A percentile compares a stretch with the other conserved stretches of the same genome.
phyloP scores from a whole-genome alignment of 2,113 vertebrate species.

The Dunckerocampus dactyliophorus region DNA sequence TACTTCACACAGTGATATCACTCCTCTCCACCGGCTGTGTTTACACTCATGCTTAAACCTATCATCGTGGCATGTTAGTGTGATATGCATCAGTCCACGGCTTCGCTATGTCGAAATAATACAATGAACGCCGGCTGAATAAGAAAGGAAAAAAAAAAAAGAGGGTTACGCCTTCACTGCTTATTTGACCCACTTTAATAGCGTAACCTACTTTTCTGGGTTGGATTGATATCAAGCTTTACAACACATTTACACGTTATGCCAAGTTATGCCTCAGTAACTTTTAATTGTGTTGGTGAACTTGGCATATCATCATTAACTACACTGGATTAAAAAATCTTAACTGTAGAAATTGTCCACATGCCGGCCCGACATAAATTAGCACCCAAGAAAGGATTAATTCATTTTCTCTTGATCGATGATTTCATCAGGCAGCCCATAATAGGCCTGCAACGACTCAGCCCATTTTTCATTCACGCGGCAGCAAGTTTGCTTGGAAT shows the following conservation, averaged over 20 bases:
- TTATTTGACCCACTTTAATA: conserved; percentile 11
- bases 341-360: not conserved
- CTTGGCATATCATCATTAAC: conserved; percentile 1
- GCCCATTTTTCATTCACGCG: conserved; percentile 1
- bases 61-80: conserved; percentile 6
- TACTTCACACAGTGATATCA: conserved; percentile 21
- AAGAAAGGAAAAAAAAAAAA: not conserved
- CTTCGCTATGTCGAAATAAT: conserved; percentile 11
- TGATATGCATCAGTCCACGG: not conserved
- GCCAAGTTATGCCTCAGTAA: not conserved
- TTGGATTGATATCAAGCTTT: not conserved
- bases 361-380: not conserved
- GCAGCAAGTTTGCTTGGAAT: not conserved
- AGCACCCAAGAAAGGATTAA: conserved; percentile 16
- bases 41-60: conserved; percentile 10
- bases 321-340: not conserved
- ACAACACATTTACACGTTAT: not conserved
- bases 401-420: conserved; percentile 2
- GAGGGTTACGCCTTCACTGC: conserved; percentile 1
- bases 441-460: not conserved
- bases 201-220: not conserved
- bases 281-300: not conserved
- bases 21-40: conserved; percentile 16
- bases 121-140: not conserved
- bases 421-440: conserved; percentile 6